Percentiles rank a stretch among this genome's conserved stretches.
Conservation (phyloP, 2,888 invertebrate species). For the Tethea ocularis region DNA sequence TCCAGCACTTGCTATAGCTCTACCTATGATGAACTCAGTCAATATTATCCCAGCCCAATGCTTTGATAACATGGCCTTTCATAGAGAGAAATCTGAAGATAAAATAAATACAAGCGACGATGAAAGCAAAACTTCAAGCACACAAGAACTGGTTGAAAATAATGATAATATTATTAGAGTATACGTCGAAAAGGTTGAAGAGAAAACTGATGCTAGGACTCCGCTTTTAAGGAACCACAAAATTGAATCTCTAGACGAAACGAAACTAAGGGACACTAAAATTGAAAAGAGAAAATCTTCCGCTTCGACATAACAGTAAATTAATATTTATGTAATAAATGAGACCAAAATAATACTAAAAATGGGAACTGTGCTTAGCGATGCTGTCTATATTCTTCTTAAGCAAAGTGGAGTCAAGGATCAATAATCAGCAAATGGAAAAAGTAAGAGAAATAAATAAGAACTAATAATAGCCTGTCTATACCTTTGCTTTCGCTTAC, state of each 20-base stretch:
- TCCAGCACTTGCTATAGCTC: constrained; percentile 84
- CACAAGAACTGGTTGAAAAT: constrained; percentile 68
- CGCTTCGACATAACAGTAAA: constrained; percentile 70
- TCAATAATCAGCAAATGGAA: not conserved
- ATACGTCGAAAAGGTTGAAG: constrained; percentile 65
- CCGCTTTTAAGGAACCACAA: constrained; percentile 75
- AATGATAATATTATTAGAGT: constrained; percentile 65
- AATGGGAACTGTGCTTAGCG: not conserved
- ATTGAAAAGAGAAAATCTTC: constrained; percentile 77
- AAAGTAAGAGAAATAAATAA: not conserved
- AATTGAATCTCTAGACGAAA: constrained; percentile 78
- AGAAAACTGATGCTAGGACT: constrained; percentile 73
- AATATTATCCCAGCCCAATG: constrained; percentile 77
- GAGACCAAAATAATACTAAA: constrained; percentile 66
- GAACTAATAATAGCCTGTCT: constrained; percentile 2
- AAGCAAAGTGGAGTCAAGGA: not conserved
- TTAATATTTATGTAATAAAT: constrained; percentile 29
- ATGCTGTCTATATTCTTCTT: not conserved
- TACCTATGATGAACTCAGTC: constrained; percentile 85
- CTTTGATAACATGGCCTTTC: constrained; percentile 79
- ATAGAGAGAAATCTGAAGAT: constrained; percentile 62
- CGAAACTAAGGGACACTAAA: constrained; percentile 72
- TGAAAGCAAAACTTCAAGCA: constrained; percentile 58
- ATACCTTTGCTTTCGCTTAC: not conserved
- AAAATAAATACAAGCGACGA: constrained; percentile 43